phyloP scores from a whole-genome alignment of 1,140 invertebrate genomes.

The Papilio helenus region DNA sequence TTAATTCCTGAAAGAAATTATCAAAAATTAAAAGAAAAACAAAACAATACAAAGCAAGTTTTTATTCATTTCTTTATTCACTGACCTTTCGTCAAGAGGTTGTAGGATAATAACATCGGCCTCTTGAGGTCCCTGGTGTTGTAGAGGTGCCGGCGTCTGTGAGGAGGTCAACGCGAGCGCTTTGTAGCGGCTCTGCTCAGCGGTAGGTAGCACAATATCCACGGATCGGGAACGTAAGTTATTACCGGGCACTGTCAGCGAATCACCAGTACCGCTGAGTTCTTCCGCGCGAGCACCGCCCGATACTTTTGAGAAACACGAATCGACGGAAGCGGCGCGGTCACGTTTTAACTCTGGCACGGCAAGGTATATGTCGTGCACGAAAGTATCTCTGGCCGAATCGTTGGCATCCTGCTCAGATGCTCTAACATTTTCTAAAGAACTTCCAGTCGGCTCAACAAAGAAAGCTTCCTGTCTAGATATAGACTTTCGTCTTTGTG shows the following conservation, averaged over 20 bases:
- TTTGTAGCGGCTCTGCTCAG: conserved; percentile 92
- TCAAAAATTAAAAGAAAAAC: conserved; percentile 1
- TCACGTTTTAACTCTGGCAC: conserved; percentile 92
- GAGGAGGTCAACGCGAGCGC: conserved; percentile 86
- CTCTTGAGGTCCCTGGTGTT: conserved; percentile 51
- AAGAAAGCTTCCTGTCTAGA: conserved; percentile 92
- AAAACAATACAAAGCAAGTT: neutral
- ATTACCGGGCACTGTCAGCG: conserved; percentile 86
- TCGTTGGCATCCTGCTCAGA: conserved; percentile 82
- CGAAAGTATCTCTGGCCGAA: conserved; percentile 81
- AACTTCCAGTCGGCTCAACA: conserved; percentile 86
- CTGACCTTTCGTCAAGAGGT: conserved; percentile 67
- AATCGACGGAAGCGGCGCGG: conserved; percentile 92
- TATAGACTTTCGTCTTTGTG: conserved; percentile 85
- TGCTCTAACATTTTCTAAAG: conserved; percentile 86
- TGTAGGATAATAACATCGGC: conserved; percentile 50
- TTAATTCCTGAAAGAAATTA: neutral
- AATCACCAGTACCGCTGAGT: conserved; percentile 84
- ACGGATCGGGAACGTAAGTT: conserved; percentile 93
- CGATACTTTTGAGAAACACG: conserved; percentile 89
- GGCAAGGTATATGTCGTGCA: conserved; percentile 90
- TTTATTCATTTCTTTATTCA: conserved; percentile 41
- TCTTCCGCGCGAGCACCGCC: conserved; percentile 87
- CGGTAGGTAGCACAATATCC: conserved; percentile 94
- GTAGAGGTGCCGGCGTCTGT: conserved; percentile 64